Evolutionary conservation across 2,113 vertebrate genomes (phyloP).

Genomic region (Microtus ochrogaster): DNA sequence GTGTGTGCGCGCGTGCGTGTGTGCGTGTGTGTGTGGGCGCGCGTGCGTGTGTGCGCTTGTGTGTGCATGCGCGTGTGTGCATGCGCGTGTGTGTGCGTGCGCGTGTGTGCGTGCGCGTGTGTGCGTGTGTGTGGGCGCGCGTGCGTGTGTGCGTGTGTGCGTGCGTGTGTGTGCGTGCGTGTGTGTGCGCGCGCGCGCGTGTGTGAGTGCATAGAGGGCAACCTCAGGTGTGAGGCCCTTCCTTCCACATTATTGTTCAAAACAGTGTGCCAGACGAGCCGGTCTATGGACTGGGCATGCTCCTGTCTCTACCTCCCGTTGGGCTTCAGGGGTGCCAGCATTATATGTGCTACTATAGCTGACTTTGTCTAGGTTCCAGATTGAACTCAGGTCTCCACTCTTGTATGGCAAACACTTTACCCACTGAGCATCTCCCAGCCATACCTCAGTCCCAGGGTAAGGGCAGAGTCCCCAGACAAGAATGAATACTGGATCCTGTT

Average conservation of each 20-base stretch:
- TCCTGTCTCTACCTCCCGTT: neutral
- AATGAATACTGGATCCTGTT: conserved; percentile 21
- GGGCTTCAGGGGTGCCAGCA: neutral
- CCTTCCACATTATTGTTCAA: neutral
- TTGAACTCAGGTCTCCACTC: neutral
- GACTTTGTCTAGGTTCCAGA: no score
- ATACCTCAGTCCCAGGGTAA: neutral
- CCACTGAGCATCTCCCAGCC: neutral
- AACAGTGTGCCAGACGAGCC: neutral
- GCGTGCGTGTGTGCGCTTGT: no score
- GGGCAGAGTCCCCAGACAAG: neutral
- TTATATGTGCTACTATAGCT: neutral
- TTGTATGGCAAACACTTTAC: neutral
- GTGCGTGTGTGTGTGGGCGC: neutral
- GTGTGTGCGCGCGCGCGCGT: neutral
- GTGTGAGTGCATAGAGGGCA: neutral
- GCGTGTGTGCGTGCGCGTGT: neutral
- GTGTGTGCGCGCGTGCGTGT: rapidly evolving
- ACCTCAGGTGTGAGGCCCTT: neutral
- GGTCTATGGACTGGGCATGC: neutral
- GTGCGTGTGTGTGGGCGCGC: no score
- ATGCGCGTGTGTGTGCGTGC: no score
- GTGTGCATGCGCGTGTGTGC: neutral
- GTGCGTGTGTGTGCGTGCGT: neutral
- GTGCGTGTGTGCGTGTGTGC: no score